phyloP scores from a whole-genome alignment of 2,888 invertebrate genomes.

The Harpagoxenus sublaevis region DNA sequence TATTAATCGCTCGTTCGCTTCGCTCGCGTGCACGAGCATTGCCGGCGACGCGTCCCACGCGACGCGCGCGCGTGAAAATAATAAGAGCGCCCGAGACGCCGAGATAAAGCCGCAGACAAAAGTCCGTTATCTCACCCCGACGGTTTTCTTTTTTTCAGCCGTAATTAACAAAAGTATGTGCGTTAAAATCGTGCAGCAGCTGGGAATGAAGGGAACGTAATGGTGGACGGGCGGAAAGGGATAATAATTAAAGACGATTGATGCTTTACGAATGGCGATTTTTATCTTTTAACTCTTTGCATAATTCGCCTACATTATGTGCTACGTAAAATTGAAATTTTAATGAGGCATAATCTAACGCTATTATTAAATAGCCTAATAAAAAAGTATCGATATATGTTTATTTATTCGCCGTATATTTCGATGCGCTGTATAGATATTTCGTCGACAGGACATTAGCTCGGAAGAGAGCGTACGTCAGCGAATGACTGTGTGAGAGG shows the following conservation, averaged over 20 bases:
- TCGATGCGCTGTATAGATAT: background rate
- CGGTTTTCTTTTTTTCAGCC: slow-evolving; percentile 41
- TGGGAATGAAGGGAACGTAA: background rate
- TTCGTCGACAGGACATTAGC: slow-evolving; percentile 33
- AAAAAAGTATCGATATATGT: background rate
- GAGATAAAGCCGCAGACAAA: slow-evolving; percentile 32
- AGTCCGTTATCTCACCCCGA: slow-evolving; percentile 59
- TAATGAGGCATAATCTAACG: background rate
- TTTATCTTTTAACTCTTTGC: background rate
- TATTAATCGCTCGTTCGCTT: slow-evolving; percentile 36
- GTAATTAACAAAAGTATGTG: slow-evolving; percentile 56
- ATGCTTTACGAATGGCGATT: slow-evolving; percentile 7
- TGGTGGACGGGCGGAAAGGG: background rate
- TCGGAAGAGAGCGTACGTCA: slow-evolving; percentile 20
- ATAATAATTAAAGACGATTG: background rate
- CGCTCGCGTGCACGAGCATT: slow-evolving; percentile 6
- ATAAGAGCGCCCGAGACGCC: slow-evolving; percentile 47
- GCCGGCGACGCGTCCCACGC: slow-evolving; percentile 52
- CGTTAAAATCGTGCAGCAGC: background rate
- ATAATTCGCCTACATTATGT: too few species aligned
- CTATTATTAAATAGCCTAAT: background rate
- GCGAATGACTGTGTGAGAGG: background rate
- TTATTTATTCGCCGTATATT: background rate
- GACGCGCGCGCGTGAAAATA: slow-evolving; percentile 58
- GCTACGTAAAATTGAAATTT: background rate